phyloP scores from a whole-genome alignment of 2,888 invertebrate species.

The Aphodius granarius region DNA sequence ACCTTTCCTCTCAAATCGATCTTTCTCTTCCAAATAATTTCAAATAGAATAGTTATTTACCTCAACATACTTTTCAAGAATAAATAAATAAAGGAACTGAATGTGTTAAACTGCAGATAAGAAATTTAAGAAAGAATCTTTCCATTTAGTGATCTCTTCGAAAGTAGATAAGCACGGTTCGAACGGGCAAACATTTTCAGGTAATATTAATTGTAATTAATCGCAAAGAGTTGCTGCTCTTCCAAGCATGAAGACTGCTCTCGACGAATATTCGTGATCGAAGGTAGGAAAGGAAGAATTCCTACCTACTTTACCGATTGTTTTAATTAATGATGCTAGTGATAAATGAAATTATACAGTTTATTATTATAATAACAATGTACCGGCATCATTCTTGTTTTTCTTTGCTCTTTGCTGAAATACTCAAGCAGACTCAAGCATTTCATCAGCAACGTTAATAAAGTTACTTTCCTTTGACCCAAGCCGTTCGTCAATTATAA shows the following conservation, averaged over 20 bases:
- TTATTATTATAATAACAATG: conserved; percentile 29
- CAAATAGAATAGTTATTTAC: no score
- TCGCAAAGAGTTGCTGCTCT: conserved; percentile 25
- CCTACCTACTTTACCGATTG: conserved; percentile 31
- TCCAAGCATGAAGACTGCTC: conserved; percentile 26
- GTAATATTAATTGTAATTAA: conserved; percentile 30
- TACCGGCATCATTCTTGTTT: background rate
- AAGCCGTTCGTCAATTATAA: conserved; percentile 6
- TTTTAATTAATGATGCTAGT: conserved; percentile 31
- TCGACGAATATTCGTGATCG: conserved; percentile 30
- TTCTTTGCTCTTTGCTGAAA: no score
- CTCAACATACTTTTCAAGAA: no score
- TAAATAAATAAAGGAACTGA: no score
- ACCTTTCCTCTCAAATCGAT: no score
- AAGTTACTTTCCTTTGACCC: conserved; percentile 5
- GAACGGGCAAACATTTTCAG: conserved; percentile 15
- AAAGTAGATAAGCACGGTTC: background rate
- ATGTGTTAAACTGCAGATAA: background rate
- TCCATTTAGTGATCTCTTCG: background rate
- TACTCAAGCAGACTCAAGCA: background rate
- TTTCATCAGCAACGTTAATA: background rate
- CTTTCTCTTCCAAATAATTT: no score
- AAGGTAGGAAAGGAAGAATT: conserved; percentile 26
- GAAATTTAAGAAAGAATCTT: background rate
- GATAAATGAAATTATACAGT: conserved; percentile 32